Evolutionary conservation across 64 coral and sea anemone genomes (phyloP).

Genomic region (Porites australiensis): DNA sequence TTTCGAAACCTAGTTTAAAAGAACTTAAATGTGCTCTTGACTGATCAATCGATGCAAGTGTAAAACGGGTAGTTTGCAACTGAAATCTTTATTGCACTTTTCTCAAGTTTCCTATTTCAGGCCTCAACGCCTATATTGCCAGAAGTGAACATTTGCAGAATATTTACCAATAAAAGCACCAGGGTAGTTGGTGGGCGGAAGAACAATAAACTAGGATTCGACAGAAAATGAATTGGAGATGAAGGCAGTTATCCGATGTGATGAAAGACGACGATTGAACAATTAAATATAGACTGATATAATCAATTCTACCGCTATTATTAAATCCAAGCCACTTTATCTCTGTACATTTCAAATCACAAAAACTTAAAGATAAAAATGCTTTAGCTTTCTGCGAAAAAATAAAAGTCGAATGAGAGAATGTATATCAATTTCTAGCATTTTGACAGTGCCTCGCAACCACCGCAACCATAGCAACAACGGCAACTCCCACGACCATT

Average conservation of each 20-base stretch:
- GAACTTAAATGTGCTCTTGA: too few species aligned
- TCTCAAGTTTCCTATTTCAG: too few species aligned
- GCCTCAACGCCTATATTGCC: too few species aligned
- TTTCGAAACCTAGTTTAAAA: too few species aligned
- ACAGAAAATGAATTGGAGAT: too few species aligned
- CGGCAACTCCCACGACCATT: slow-evolving; percentile 98
- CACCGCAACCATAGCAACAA: slow-evolving; percentile 99
- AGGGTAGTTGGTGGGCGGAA: too few species aligned
- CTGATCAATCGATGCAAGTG: too few species aligned
- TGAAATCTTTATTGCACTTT: too few species aligned
- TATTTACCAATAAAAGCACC: too few species aligned
- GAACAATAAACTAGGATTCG: too few species aligned
- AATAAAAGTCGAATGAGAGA: neutral
- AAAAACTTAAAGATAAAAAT: slow-evolving; percentile 34
- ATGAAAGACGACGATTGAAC: neutral
- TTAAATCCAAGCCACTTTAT: neutral
- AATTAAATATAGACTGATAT: neutral
- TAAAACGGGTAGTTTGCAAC: too few species aligned
- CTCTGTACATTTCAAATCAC: slow-evolving; percentile 26
- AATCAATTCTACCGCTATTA: neutral
- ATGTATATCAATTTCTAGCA: slow-evolving; percentile 49
- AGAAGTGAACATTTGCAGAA: too few species aligned
- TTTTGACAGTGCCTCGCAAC: slow-evolving; percentile 99
- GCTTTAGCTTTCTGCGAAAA: neutral
- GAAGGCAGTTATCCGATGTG: neutral